phyloP scores from a whole-genome alignment of 2,797 vertebrate species.

The Poeciliopsis turneri region DNA sequence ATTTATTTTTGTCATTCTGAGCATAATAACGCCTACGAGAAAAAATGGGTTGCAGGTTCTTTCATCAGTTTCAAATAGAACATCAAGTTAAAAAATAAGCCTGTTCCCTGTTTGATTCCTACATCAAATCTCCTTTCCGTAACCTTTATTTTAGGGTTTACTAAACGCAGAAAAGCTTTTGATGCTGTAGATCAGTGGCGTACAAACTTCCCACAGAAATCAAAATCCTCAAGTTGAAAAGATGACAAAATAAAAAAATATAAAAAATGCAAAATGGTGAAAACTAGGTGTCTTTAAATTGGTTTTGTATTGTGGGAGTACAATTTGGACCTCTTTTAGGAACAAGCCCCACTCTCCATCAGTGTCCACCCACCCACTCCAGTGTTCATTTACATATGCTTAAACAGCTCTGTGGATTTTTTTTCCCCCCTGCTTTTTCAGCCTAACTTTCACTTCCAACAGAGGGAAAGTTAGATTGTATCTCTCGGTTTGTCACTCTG shows the following conservation, averaged over 20 bases:
- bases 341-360: slow-evolving; percentile 36
- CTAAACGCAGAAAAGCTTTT: background rate
- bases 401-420: slow-evolving; percentile 44
- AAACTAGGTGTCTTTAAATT: slow-evolving; percentile 13
- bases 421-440: slow-evolving; percentile 20
- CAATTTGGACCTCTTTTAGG: slow-evolving; percentile 20
- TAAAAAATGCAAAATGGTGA: background rate
- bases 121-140: background rate
- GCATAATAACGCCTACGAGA: background rate
- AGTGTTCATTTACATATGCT: slow-evolving; percentile 67
- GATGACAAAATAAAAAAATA: background rate
- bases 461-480: slow-evolving; percentile 48
- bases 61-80: background rate
- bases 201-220: background rate
- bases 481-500: slow-evolving; percentile 34
- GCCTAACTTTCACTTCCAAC: slow-evolving; percentile 37
- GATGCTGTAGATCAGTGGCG: background rate
- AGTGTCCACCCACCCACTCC: slow-evolving; percentile 58
- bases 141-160: background rate
- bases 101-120: background rate
- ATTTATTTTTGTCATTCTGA: background rate
- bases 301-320: slow-evolving; percentile 20
- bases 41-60: background rate
- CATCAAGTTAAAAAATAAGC: background rate
- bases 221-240: background rate